Percentiles rank a stretch among this genome's conserved stretches.
Evolutionary conservation across 2,888 invertebrate genomes (phyloP).

Genomic region (Orthosia gothica): DNA sequence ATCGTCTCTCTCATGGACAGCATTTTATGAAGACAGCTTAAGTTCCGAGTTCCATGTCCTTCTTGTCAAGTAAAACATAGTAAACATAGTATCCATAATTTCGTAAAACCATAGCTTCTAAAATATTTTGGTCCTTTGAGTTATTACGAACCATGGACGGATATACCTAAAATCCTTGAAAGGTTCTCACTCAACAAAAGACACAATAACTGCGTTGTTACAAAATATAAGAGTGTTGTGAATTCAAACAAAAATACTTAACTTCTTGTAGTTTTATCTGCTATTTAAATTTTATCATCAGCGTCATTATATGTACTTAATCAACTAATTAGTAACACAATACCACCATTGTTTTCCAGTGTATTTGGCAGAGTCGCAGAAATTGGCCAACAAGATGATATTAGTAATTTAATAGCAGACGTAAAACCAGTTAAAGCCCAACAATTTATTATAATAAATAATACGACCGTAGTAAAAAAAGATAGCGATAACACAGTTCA

Average conservation of each 20-base stretch:
- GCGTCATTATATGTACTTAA: constrained; percentile 6
- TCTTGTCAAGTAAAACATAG: neutral
- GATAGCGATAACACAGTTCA: constrained; percentile 42
- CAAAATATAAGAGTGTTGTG: neutral
- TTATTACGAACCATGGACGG: neutral
- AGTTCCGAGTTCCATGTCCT: neutral
- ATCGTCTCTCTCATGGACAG: neutral
- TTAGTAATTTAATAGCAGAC: constrained; percentile 60
- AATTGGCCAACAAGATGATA: constrained; percentile 56
- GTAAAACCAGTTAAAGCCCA: constrained; percentile 39
- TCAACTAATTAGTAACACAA: constrained; percentile 26
- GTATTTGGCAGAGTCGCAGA: constrained; percentile 74
- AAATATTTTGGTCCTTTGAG: neutral
- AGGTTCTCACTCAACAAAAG: neutral
- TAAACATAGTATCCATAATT: neutral
- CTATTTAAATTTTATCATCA: constrained; percentile 20
- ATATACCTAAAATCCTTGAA: neutral
- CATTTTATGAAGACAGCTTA: neutral
- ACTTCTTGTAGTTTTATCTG: constrained; percentile 6
- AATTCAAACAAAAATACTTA: constrained; percentile 3
- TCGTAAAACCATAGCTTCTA: neutral
- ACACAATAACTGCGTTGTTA: constrained; percentile 17
- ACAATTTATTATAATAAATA: constrained; percentile 39
- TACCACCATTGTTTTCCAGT: constrained; percentile 70
- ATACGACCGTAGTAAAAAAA: constrained; percentile 38